Conservation (phyloP, 2,888 invertebrate genomes). For the Agrochola lota region DNA sequence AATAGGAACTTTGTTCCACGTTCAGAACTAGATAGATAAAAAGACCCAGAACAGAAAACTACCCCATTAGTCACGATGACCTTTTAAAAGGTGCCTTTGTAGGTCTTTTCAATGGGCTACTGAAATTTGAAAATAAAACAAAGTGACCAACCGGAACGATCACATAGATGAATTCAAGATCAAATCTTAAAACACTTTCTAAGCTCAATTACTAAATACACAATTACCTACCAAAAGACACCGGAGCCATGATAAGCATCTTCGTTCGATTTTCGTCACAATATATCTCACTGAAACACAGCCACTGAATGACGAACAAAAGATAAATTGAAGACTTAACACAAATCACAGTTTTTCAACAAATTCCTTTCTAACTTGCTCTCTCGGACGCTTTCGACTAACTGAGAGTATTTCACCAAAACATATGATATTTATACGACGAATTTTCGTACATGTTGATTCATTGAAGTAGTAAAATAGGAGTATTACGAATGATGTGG, state of each 20-base stretch:
- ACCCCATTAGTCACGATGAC: background rate
- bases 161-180: conserved; percentile 8
- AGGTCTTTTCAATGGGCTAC: background rate
- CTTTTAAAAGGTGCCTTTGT: background rate
- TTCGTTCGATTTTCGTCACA: conserved; percentile 43
- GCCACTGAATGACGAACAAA: conserved; percentile 24
- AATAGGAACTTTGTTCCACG: background rate
- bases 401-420: conserved; percentile 57
- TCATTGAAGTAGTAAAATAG: conserved; percentile 36
- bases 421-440: conserved; percentile 59
- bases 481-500: conserved; percentile 42
- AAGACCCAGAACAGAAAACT: too few relatives aligned
- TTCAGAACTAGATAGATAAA: background rate
- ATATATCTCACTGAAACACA: conserved; percentile 47
- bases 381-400: conserved; percentile 53
- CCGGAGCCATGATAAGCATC: conserved; percentile 65
- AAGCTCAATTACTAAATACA: conserved; percentile 1
- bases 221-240: conserved; percentile 66
- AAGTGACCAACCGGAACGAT: background rate
- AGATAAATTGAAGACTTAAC: conserved; percentile 31
- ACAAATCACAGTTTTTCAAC: conserved; percentile 41
- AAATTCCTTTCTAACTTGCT: conserved; percentile 54
- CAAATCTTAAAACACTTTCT: conserved; percentile 16
- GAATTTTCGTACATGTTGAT: conserved; percentile 43
- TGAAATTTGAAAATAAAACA: background rate